These are phyloP conservation scores for Furcifer pardalis DNA, from an alignment of 2,797 vertebrate species.

Conservation along the genomic window DNA sequence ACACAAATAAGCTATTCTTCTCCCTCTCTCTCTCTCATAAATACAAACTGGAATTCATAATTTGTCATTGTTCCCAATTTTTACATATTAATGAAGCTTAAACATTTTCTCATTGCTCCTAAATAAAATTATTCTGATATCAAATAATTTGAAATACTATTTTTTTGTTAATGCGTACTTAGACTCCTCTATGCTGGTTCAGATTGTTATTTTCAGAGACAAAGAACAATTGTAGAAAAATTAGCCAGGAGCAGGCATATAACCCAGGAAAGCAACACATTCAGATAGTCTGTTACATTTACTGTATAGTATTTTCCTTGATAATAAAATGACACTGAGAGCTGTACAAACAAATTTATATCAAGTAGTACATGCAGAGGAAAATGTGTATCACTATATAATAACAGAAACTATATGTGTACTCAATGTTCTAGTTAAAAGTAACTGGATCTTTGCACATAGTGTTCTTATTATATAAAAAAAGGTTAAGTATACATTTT, in stretches of 20 bases:
- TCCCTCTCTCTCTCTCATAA: background rate
- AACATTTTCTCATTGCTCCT: background rate
- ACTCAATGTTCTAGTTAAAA: slow-evolving; percentile 53
- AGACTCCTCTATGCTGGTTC: background rate
- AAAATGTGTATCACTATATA: slow-evolving; percentile 50
- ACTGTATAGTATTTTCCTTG: slow-evolving; percentile 40
- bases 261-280: slow-evolving; percentile 17
- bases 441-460: slow-evolving; percentile 52
- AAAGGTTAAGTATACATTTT: slow-evolving; percentile 41
- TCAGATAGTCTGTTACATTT: slow-evolving; percentile 38
- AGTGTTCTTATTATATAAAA: slow-evolving; percentile 57
- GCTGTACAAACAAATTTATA: slow-evolving; percentile 38
- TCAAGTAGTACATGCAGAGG: slow-evolving; percentile 52
- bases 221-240: background rate
- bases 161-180: background rate
- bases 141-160: background rate
- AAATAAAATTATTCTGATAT: background rate
- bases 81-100: background rate
- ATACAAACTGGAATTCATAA: background rate
- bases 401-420: slow-evolving; percentile 47
- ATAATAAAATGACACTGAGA: slow-evolving; percentile 20
- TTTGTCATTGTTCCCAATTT: background rate
- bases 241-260: slow-evolving; percentile 20
- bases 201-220: background rate
- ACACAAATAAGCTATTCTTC: background rate